These are phyloP conservation scores for Melopsittacus undulatus DNA, from an alignment of 2,797 vertebrate genomes.

Conservation along the genomic window DNA sequence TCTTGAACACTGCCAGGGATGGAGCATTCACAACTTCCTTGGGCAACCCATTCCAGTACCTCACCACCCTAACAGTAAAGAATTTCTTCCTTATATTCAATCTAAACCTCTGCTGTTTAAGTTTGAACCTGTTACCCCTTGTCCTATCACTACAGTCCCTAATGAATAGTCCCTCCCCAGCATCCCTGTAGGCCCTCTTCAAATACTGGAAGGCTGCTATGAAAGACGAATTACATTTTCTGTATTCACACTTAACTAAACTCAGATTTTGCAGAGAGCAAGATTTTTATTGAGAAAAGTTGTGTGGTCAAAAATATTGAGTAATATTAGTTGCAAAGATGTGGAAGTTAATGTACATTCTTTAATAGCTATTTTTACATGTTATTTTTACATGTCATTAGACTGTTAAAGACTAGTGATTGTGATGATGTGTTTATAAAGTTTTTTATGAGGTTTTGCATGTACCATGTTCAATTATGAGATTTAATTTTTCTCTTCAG, in stretches of 20 bases:
- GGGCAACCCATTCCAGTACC: too few species aligned
- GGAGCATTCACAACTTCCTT: too few species aligned
- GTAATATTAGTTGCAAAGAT: background rate
- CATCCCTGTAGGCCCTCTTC: too few species aligned
- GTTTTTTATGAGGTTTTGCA: background rate
- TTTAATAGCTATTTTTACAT: background rate
- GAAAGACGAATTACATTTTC: background rate
- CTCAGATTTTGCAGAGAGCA: background rate
- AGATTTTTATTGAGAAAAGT: background rate
- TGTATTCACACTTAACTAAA: background rate
- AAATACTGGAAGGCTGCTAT: too few species aligned
- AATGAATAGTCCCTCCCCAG: too few species aligned
- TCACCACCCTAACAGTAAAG: too few species aligned
- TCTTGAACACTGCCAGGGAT: too few species aligned
- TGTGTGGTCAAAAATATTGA: background rate
- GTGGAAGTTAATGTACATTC: background rate
- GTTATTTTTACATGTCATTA: background rate
- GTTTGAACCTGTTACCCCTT: too few species aligned
- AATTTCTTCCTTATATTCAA: too few species aligned
- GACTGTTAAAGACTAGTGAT: background rate
- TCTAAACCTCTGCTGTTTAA: too few species aligned
- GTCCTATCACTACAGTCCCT: too few species aligned
- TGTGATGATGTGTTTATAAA: background rate
- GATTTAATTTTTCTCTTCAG: background rate
- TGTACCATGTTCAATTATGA: background rate